Conservation (phyloP, 2,797 vertebrate genomes). For the Labeo calbasu region DNA sequence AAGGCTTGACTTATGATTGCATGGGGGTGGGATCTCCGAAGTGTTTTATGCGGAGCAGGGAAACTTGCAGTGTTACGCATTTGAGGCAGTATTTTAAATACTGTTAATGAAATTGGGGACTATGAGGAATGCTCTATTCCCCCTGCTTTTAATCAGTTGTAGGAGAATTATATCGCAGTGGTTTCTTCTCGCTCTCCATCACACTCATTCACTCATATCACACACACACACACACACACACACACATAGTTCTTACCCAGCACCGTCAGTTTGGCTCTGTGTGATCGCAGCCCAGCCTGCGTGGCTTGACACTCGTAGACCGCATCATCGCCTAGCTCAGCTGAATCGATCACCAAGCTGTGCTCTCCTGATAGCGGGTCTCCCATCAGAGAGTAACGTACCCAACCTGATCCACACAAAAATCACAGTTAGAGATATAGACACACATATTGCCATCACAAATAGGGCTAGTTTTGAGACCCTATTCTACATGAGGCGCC, state of each 20-base stretch:
- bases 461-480: slow-evolving; percentile 29
- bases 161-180: slow-evolving; percentile 20
- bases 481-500: slow-evolving; percentile 51
- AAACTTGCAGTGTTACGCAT: slow-evolving; percentile 57
- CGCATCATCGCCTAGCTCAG: slow-evolving; percentile 87
- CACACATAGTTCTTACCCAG: slow-evolving; percentile 79
- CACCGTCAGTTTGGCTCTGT: slow-evolving; percentile 85
- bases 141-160: slow-evolving; percentile 50
- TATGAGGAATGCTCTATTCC: slow-evolving; percentile 47
- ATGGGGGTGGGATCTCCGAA: slow-evolving; percentile 10
- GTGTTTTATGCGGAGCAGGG: slow-evolving; percentile 54
- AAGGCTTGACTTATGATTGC: slow-evolving; percentile 59
- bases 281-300: slow-evolving; percentile 87
- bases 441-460: slow-evolving; percentile 63
- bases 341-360: slow-evolving; percentile 86
- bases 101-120: slow-evolving; percentile 59
- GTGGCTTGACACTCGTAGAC: slow-evolving; percentile 92
- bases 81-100: slow-evolving; percentile 60
- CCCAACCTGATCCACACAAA: slow-evolving; percentile 82
- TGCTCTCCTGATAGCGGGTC: slow-evolving; percentile 86
- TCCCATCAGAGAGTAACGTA: slow-evolving; percentile 88
- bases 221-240: slow-evolving; percentile 35
- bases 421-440: slow-evolving; percentile 27
- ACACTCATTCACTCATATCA: slow-evolving; percentile 40
- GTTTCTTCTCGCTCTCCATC: neutral